Evolutionary conservation across 2,888 invertebrate genomes (phyloP).

Genomic region (Chrysolina haemoptera): DNA sequence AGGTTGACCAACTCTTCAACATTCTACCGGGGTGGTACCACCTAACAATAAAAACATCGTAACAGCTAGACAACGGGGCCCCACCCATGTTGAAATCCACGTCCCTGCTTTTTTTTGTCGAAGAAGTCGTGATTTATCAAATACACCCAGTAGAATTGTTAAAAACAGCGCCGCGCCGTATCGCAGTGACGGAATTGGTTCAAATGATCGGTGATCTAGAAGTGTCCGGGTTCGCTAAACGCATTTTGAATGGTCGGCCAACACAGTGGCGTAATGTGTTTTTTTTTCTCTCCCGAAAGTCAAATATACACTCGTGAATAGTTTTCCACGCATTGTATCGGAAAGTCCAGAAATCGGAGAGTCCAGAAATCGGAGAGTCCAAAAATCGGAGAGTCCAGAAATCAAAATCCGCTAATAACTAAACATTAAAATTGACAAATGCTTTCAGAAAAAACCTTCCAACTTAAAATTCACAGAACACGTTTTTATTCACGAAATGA

Average conservation of each 20-base stretch:
- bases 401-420: too few species aligned
- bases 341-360: too few species aligned
- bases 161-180: background rate
- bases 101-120: constrained; percentile 20
- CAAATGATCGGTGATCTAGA: constrained; percentile 5
- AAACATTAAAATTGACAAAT: too few species aligned
- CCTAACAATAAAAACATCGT: constrained; percentile 31
- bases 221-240: constrained; percentile 33
- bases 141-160: constrained; percentile 27
- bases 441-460: too few species aligned
- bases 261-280: constrained; percentile 1
- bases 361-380: too few species aligned
- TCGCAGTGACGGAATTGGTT: background rate
- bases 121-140: constrained; percentile 39
- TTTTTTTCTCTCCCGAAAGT: background rate
- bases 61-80: constrained; percentile 25
- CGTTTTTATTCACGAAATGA: too few species aligned
- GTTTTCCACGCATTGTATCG: too few species aligned
- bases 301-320: too few species aligned
- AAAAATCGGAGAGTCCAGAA: too few species aligned
- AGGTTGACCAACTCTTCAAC: constrained; percentile 12
- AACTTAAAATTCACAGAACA: too few species aligned
- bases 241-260: background rate
- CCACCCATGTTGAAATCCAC: constrained; percentile 36
- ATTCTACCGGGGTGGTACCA: constrained; percentile 4